Evolutionary conservation across 1,140 invertebrate species (phyloP), one percentile per base, ranked within the genome.

Genomic region (Bombus affinis): DNA sequence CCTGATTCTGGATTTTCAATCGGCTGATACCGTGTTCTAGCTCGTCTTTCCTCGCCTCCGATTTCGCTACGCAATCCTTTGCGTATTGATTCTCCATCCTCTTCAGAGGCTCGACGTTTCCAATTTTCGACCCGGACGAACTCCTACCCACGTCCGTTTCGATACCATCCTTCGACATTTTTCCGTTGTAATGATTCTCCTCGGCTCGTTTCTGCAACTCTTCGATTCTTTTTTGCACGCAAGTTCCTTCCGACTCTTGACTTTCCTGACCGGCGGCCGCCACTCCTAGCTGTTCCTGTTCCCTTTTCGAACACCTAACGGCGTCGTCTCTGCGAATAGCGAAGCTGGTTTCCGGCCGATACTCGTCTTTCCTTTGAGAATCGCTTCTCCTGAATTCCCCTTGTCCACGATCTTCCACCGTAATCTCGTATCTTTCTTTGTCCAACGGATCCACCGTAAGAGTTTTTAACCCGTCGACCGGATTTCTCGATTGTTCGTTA

Each of bases 1-100:
- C 96, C 71, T 96, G 95, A 86, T 95, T 95, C 75, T 95, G 95
- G 88, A 96, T 96, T 89, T 96, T 96, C 37, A 94, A 79, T 87
- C 93, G 92, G 39, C 91, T 84, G 75, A 95, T 94, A n/a, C 94
- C 92, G 4, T 94, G 93, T 44, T 95, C 93, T 25, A 95, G 84
- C 65, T 94, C 94, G 66, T 94, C 92, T 78, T 94, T 94, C 75
- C 91, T 91, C 25, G 81, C 88, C 72, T 95, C 92, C 35, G 77
- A 86, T 93, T 94, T 92, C 70, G 72, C 42, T 25, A 37, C n/a
- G 8, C 73, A 74, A 4, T 93, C 93, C 82, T 93, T 94, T 0
- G 76, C 88, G 32, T 92, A 89, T 80, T 90, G 86, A n/a, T 66
- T 76, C 53, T 92, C 93, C 44, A 91, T 80, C 76, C 86, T 92